A percentile compares a stretch with the other conserved stretches of the same genome.
Evolutionary conservation across 2,888 invertebrate species (phyloP).

Genomic region (Lithophane socia): DNA sequence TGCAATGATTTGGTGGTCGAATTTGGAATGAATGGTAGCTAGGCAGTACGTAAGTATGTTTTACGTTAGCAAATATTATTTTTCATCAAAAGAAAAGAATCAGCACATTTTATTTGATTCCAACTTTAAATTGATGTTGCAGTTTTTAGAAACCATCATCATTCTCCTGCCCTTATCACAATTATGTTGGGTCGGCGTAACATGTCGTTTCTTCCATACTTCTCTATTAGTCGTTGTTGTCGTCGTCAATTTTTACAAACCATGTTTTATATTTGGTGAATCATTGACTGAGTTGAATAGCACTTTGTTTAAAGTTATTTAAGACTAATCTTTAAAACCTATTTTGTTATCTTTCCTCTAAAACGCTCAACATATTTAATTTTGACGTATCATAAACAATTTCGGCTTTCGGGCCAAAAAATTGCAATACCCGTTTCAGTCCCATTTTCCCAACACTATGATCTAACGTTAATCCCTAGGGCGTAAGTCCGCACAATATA

Average conservation of each 20-base stretch:
- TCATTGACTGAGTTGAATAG: background rate
- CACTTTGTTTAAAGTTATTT: background rate
- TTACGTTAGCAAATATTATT: background rate
- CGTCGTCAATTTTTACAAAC: background rate
- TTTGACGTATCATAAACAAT: background rate
- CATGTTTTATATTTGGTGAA: background rate
- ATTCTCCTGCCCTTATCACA: too few relatives aligned
- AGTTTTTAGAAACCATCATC: too few relatives aligned
- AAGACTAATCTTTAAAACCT: background rate
- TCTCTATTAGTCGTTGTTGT: too few relatives aligned
- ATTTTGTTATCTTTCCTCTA: too few relatives aligned
- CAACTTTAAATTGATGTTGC: background rate
- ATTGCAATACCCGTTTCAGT: background rate
- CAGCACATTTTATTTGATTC: background rate
- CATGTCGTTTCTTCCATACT: too few relatives aligned
- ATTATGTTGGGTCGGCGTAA: too few relatives aligned
- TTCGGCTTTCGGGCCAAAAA: conserved; percentile 36
- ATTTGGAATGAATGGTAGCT: background rate
- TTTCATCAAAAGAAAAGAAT: too few relatives aligned
- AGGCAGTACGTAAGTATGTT: too few relatives aligned
- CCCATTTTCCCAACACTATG: conserved; percentile 23
- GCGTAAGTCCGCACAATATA: conserved; percentile 56
- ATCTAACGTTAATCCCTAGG: conserved; percentile 56
- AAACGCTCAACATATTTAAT: background rate
- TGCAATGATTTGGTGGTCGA: background rate